A percentile compares a stretch with the other conserved stretches of the same genome.
Evolutionary conservation across 2,113 vertebrate species (phyloP).

Genomic region (Austrofundulus limnaeus): DNA sequence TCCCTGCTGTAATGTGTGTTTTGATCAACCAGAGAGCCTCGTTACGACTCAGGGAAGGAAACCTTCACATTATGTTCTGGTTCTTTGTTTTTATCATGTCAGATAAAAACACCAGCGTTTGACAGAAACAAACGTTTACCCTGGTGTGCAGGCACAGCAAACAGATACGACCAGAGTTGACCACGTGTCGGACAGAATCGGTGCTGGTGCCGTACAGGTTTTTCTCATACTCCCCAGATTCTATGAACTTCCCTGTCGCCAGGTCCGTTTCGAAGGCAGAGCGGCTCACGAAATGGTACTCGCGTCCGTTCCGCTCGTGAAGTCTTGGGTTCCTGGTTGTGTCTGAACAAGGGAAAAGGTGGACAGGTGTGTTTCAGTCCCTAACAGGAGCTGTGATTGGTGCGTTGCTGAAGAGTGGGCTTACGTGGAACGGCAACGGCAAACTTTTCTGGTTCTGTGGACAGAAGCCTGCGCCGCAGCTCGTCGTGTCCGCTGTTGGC

Average conservation of each 20-base stretch:
- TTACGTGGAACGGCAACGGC: conserved; percentile 91
- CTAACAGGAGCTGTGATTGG: too few relatives aligned
- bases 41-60: too few relatives aligned
- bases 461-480: conserved; percentile 88
- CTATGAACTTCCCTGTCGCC: conserved; percentile 88
- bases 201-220: conserved; percentile 94
- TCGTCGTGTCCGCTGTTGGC: conserved; percentile 92
- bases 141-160: conserved; percentile 90
- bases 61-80: too few relatives aligned
- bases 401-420: conserved; percentile 24
- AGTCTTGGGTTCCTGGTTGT: conserved; percentile 88
- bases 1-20: neutral
- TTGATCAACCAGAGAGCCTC: too few relatives aligned
- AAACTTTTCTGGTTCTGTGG: conserved; percentile 86
- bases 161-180: conserved; percentile 94
- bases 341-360: conserved; percentile 73
- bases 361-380: neutral
- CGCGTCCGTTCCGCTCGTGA: conserved; percentile 89
- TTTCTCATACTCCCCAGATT: conserved; percentile 93
- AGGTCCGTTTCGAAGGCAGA: conserved; percentile 87
- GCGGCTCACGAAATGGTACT: conserved; percentile 92
- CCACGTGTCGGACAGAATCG: conserved; percentile 90
- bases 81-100: conserved; percentile 12
- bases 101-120: neutral
- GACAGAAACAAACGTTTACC: conserved; percentile 69